Base-by-base conservation (phyloP, 1,140 invertebrate species). In the Antheraea mylitta region DNA sequence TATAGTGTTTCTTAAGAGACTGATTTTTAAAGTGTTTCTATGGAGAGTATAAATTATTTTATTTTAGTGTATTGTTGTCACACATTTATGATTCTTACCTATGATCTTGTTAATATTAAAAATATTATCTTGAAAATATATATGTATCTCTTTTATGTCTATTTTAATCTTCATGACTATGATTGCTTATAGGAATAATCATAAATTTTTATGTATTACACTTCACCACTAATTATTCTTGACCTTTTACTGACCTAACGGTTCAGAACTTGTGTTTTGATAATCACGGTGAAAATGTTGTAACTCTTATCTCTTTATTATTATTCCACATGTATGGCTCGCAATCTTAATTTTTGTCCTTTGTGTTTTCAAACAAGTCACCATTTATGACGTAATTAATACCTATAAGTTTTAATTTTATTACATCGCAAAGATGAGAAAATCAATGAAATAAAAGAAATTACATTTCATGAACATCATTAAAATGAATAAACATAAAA, bases 1-100 rank as follows among this genome's bases (percentile, higher is more conserved):
- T 42, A 42, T 42, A 9, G 11, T 9, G 11, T 42, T 73, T 67
- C 72, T 67, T 68, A 81, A 85, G 83, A 86, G 85, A 89, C 83
- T 87, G 84, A 85, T 84, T 82, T 79, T 77, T 72, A 72, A 76
- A 53, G 45, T 53, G 45, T 77, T 76, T 75, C 71, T 82, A 79
- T 84, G 79, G 78, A 69, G 78, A 81, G 79, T 87, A 82, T 86
- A 86, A 79, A 84, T 81, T 53, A 79, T 79, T 81, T 79, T 73
- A 70, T 75, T 70, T 80, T 76, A 79, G 71, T 71, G 71, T 68
- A 70, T 76, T 73, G 68, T 67, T 63, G 74, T 74, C 79, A 73
- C 78, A 80, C 68, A 72, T 78, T 80, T 77, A 64, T 59, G 58
- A 53, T 37, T 63, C 64, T 58, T 0, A 22, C 16, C n/a, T 22